A percentile compares a stretch with the other conserved stretches of the same genome.
Conservation (phyloP, 2,113 vertebrate species). For the Cariama cristata region DNA sequence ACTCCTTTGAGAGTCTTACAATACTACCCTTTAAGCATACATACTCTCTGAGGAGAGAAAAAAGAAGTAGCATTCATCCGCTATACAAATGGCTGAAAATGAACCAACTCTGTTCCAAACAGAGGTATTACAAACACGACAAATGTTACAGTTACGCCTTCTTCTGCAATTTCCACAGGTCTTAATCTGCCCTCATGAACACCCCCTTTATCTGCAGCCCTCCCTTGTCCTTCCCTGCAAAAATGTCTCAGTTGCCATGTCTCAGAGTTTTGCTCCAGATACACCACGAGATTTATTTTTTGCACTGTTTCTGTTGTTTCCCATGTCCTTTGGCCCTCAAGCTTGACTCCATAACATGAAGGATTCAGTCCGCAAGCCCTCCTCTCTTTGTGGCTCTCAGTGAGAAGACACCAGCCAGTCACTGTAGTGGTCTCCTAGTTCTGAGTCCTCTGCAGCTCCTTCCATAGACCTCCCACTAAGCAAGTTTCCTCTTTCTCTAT, state of each 20-base stretch:
- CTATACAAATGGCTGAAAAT: neutral
- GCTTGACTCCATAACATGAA: neutral
- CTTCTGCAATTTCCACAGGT: neutral
- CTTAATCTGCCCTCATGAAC: neutral
- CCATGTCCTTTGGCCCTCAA: neutral
- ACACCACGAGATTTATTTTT: neutral
- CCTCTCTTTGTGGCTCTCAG: neutral
- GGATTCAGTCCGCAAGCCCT: neutral
- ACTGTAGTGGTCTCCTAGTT: neutral
- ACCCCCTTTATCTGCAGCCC: neutral
- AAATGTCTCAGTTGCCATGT: neutral
- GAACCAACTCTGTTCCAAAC: neutral
- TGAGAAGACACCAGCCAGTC: neutral
- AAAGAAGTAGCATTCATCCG: neutral
- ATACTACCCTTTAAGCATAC: neutral
- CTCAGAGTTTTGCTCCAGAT: neutral
- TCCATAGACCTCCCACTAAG: constrained; percentile 30
- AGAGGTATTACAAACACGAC: neutral
- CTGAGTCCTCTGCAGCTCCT: neutral
- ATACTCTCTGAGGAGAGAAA: neutral
- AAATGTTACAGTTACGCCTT: neutral
- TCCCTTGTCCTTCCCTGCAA: neutral
- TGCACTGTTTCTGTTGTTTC: neutral
- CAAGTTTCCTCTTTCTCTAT: constrained; percentile 27
- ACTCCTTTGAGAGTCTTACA: neutral